Base-by-base conservation (phyloP, 2,888 invertebrate genomes). In the Cenopis cana region DNA sequence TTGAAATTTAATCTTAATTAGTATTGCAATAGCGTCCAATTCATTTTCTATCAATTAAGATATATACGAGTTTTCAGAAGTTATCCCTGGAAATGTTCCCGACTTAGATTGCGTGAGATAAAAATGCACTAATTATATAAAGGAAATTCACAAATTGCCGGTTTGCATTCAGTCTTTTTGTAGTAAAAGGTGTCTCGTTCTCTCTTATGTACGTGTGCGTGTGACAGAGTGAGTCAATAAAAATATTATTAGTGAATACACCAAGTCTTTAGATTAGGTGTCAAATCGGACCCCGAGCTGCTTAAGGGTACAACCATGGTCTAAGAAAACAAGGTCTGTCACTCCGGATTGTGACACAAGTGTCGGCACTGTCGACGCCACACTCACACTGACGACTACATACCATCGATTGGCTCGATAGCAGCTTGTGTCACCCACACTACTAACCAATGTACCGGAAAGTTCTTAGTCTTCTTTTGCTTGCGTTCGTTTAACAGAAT, bases 51-150 rank as follows among this genome's bases (percentile, higher is more conserved):
- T 0, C 1, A 38, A 14, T 66, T 41, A 11, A 12, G 46, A 46
- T 17, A 66, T 17, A 17, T 55, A 24, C 24, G 65, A 65, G 24
- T 12, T 55, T 55, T 20, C 20, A 17, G 46, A n/a, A 52, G 65
- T 65, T 54, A 36, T 14, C 12, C 12, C 3, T 29, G 4, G 18
- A 12, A 65, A 38, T 38, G 52, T 54, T 54, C 14, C 46, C 17
- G 18, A 50, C 14, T 24, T 52, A 77, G 78, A 79, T 84, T 76
- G 83, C 83, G 80, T 84, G 84, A 74, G 78, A 83, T 77, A 81
- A 75, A 75, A 73, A 62, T 75, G 77, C 72, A 74, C 79, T 81
- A 82, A 85, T 80, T 80, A 74, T 78, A 73, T 73, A 38, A 46
- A 76, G 79, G 77, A 80, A 77, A 78, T 76, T 73, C 75, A 75